phyloP scores from a whole-genome alignment of 2,113 vertebrate species.

The Ptilonorhynchus violaceus region DNA sequence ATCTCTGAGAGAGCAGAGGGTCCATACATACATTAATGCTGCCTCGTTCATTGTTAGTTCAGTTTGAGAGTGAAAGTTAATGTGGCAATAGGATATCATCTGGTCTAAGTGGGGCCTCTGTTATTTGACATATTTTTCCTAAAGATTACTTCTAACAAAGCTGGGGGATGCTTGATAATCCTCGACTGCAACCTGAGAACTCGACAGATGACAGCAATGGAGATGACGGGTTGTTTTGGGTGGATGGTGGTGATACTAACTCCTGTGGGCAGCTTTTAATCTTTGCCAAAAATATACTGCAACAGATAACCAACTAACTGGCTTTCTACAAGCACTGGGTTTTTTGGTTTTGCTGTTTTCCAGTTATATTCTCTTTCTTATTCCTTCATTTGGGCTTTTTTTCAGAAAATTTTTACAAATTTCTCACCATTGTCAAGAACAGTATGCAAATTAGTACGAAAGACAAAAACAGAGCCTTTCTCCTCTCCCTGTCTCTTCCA shows the following conservation, averaged over 20 bases:
- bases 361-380: background rate
- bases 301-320: background rate
- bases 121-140: background rate
- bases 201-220: background rate
- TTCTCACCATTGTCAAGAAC: background rate
- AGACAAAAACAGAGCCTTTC: background rate
- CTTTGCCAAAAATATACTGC: background rate
- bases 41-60: background rate
- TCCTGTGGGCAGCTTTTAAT: background rate
- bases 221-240: rapidly evolving
- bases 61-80: background rate
- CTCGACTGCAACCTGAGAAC: background rate
- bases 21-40: background rate
- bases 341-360: background rate
- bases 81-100: background rate
- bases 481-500: background rate
- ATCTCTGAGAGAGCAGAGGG: background rate
- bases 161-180: background rate
- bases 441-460: background rate
- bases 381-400: background rate
- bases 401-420: background rate
- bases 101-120: background rate
- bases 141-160: background rate
- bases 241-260: background rate
- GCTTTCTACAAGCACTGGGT: background rate